phyloP scores from a whole-genome alignment of 2,888 invertebrate genomes.

The Lepidochitona cinerea region DNA sequence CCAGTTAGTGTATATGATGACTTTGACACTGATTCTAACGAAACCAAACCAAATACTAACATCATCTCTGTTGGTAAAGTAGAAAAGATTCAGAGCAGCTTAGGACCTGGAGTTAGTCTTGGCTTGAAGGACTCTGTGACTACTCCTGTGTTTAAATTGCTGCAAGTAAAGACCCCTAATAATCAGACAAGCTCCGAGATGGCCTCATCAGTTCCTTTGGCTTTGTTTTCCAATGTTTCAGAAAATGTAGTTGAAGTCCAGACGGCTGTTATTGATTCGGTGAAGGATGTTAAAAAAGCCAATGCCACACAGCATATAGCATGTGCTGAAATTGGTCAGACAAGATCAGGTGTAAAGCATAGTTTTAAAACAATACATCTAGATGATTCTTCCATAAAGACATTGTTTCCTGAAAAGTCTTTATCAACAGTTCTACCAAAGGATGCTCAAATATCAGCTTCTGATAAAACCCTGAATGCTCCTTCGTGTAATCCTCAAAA shows the following conservation, averaged over 20 bases:
- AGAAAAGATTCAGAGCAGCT: background rate
- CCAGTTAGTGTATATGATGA: conserved; percentile 65
- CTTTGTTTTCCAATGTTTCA: background rate
- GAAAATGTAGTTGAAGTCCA: background rate
- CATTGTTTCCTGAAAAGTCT: background rate
- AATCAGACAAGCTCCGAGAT: background rate
- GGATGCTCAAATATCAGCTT: background rate
- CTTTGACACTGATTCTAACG: background rate
- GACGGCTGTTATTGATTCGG: background rate
- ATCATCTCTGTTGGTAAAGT: background rate
- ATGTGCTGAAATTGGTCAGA: background rate
- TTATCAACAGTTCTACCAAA: background rate
- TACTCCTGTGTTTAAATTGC: background rate
- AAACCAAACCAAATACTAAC: background rate
- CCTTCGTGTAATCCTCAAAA: background rate
- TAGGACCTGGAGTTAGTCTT: background rate
- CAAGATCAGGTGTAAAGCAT: background rate
- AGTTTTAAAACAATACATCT: background rate
- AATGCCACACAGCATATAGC: background rate
- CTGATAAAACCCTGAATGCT: background rate
- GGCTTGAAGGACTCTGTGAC: background rate
- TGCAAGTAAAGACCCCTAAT: background rate
- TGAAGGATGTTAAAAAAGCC: background rate
- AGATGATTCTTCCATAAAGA: background rate
- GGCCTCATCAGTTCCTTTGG: no score